phyloP scores from a whole-genome alignment of 2,888 invertebrate species.

The Rhodophaea formosa region DNA sequence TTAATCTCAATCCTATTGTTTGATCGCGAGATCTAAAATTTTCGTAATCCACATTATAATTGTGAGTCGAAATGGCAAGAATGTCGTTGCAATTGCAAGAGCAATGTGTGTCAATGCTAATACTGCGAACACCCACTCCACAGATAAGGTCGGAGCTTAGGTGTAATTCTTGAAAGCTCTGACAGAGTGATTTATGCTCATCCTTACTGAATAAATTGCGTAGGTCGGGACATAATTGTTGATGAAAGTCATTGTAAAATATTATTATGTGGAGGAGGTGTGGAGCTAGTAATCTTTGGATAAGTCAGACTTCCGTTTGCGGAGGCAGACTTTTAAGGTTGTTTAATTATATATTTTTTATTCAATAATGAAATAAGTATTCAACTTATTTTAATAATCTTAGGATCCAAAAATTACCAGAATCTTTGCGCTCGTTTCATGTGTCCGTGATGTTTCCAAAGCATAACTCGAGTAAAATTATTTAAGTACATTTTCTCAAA shows the following conservation, averaged over 20 bases:
- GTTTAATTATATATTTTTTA: no score
- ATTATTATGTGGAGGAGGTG: slow-evolving; percentile 19
- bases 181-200: slow-evolving; percentile 47
- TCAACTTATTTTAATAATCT: no score
- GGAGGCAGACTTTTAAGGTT: slow-evolving; percentile 2
- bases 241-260: slow-evolving; percentile 27
- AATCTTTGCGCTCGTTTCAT: no score
- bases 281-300: neutral
- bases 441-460: no score
- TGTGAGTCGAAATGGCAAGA: slow-evolving; percentile 49
- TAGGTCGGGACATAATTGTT: slow-evolving; percentile 18
- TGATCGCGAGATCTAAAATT: slow-evolving; percentile 30
- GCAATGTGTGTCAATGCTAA: slow-evolving; percentile 74
- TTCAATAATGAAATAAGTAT: no score
- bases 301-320: slow-evolving; percentile 6
- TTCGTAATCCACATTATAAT: slow-evolving; percentile 51
- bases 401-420: no score
- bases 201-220: slow-evolving; percentile 28
- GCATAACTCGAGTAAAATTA: no score
- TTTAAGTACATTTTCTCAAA: no score
- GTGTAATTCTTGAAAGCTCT: slow-evolving; percentile 49
- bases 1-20: slow-evolving; percentile 10
- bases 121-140: slow-evolving; percentile 57
- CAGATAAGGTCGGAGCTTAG: slow-evolving; percentile 57
- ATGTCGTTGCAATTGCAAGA: slow-evolving; percentile 54